A percentile compares a stretch with the other conserved stretches of the same genome.
These are phyloP conservation scores for Candidula unifasciata DNA, from an alignment of 2,888 invertebrate genomes.

Conservation along the genomic window DNA sequence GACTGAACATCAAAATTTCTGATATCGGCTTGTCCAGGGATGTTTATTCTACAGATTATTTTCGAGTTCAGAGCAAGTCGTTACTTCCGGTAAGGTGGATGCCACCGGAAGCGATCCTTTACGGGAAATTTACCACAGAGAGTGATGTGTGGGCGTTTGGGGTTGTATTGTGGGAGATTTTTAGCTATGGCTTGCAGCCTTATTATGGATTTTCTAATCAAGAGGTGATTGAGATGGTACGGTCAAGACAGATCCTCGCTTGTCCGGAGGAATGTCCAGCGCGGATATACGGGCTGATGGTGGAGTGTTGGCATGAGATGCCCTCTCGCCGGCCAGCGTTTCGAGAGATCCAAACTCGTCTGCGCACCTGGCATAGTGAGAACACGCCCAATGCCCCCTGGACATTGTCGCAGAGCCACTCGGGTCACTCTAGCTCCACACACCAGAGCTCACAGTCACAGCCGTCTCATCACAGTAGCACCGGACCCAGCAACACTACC, in stretches of 20 bases:
- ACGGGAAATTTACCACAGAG: constrained; percentile 97
- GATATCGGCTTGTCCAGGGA: constrained; percentile 97
- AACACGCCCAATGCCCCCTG: constrained; percentile 65
- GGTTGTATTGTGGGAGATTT: constrained; percentile 98
- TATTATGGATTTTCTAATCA: constrained; percentile 96
- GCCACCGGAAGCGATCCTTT: constrained; percentile 98
- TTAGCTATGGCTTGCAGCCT: constrained; percentile 97
- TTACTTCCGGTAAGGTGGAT: constrained; percentile 97
- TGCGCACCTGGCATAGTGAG: constrained; percentile 83
- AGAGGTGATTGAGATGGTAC: constrained; percentile 97
- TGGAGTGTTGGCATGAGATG: constrained; percentile 98
- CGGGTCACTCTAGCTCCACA: constrained; percentile 71
- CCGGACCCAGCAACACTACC: constrained; percentile 80
- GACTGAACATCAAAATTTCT: constrained; percentile 95
- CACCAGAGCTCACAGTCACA: constrained; percentile 71
- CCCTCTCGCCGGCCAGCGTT: constrained; percentile 94
- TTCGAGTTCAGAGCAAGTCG: constrained; percentile 95
- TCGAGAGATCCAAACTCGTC: constrained; percentile 90
- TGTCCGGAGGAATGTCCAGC: constrained; percentile 95
- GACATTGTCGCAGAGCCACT: constrained; percentile 71
- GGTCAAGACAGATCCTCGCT: constrained; percentile 93
- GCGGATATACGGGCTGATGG: constrained; percentile 95
- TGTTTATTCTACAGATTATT: constrained; percentile 95
- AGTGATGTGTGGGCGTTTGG: constrained; percentile 99
- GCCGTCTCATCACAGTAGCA: constrained; percentile 77